A percentile compares a stretch with the other conserved stretches of the same genome.
Evolutionary conservation across 1,140 invertebrate genomes (phyloP).

Genomic region (Macrostomum lignano): DNA sequence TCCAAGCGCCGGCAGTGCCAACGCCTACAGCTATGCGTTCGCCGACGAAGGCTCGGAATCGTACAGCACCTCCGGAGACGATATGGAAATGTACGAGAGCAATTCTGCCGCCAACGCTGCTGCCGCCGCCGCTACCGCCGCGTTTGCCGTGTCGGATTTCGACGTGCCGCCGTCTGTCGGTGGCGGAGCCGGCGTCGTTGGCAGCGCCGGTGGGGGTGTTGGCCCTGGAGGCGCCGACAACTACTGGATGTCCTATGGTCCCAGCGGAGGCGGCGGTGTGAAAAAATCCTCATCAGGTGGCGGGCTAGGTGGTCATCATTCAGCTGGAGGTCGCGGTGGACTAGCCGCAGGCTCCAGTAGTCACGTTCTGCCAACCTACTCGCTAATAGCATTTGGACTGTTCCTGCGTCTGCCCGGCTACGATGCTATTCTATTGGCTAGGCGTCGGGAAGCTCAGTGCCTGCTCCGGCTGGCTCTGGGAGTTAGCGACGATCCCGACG

Average conservation of each 20-base stretch:
- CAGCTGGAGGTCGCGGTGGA: no score
- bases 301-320: not conserved
- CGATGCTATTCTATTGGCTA: constrained; percentile 51
- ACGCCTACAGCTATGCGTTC: constrained; percentile 5
- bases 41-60: constrained; percentile 5
- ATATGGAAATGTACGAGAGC: constrained; percentile 39
- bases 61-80: constrained; percentile 15
- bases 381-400: constrained; percentile 54
- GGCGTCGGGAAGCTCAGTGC: constrained; percentile 51
- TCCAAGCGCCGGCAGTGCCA: constrained; percentile 5
- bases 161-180: constrained; percentile 44
- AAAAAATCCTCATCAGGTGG: not conserved
- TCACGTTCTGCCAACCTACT: constrained; percentile 56
- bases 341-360: constrained; percentile 8
- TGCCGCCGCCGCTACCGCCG: constrained; percentile 47
- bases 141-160: constrained; percentile 53
- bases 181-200: constrained; percentile 27
- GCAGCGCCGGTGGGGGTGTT: constrained; percentile 10
- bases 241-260: constrained; percentile 15
- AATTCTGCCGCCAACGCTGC: constrained; percentile 47
- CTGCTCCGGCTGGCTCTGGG: constrained; percentile 52
- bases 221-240: constrained; percentile 9
- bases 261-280: not conserved
- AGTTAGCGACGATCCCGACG: constrained; percentile 62
- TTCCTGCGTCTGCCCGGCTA: constrained; percentile 59